phyloP scores from a whole-genome alignment of 2,113 vertebrate genomes.

The Pithys albifrons region DNA sequence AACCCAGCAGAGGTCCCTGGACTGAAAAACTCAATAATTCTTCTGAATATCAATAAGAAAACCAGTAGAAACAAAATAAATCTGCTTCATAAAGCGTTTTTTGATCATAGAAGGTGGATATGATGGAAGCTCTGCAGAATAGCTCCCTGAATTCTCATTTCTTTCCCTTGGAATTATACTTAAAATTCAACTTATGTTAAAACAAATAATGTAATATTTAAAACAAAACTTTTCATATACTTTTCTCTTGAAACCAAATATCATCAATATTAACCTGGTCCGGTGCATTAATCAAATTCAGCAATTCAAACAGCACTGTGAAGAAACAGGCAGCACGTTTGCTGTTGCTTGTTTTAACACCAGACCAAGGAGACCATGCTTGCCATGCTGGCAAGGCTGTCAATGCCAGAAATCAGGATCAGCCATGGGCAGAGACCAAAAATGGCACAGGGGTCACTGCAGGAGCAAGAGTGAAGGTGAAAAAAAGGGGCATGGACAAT shows the following conservation, averaged over 20 bases:
- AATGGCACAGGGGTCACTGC: rapidly evolving
- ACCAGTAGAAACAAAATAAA: neutral
- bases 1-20: neutral
- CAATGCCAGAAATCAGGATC: neutral
- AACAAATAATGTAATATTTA: neutral
- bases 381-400: rapidly evolving
- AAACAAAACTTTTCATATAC: neutral
- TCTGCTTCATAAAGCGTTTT: neutral
- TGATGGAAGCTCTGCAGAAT: neutral
- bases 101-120: neutral
- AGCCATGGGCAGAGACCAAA: neutral
- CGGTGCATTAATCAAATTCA: neutral
- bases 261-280: neutral
- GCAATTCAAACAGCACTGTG: neutral
- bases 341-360: neutral
- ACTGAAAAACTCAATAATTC: neutral
- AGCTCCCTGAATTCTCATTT: neutral
- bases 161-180: neutral
- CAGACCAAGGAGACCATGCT: neutral
- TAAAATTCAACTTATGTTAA: neutral
- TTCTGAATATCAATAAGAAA: neutral
- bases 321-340: rapidly evolving
- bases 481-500: neutral
- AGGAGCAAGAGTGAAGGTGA: neutral
- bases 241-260: neutral